phyloP scores from a whole-genome alignment of 2,888 invertebrate genomes.

The Carcina quercana region DNA sequence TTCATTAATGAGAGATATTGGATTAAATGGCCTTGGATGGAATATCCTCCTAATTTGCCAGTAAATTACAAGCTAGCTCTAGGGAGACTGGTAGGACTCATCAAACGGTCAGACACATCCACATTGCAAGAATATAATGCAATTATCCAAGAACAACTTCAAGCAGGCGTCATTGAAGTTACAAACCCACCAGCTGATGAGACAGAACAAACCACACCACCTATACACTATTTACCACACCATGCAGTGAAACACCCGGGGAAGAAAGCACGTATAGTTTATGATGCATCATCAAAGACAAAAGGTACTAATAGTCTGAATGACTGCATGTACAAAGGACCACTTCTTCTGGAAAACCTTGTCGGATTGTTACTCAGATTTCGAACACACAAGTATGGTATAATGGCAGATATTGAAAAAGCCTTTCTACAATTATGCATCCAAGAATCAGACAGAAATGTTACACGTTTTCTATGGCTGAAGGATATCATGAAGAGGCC shows the following conservation, averaged over 20 bases:
- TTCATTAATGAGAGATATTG: slow-evolving; percentile 10
- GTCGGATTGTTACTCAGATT: slow-evolving; percentile 8
- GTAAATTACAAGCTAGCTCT: slow-evolving; percentile 13
- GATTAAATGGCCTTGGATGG: slow-evolving; percentile 16
- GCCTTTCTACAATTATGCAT: slow-evolving; percentile 13
- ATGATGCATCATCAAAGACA: slow-evolving; percentile 1
- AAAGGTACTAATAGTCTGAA: slow-evolving; percentile 5
- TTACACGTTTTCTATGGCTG: slow-evolving; percentile 14
- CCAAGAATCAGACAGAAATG: slow-evolving; percentile 11
- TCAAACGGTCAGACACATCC: slow-evolving; percentile 1
- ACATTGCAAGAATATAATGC: not conserved
- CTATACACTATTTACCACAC: not conserved
- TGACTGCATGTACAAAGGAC: slow-evolving; percentile 6
- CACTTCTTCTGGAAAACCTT: slow-evolving; percentile 3
- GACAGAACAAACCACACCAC: not conserved
- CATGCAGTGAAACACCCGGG: not conserved
- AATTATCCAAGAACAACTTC: not conserved
- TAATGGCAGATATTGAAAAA: slow-evolving; percentile 15
- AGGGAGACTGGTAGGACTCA: slow-evolving; percentile 11
- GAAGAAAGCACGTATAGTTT: not conserved
- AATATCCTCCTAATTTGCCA: slow-evolving; percentile 13
- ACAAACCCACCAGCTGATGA: not conserved
- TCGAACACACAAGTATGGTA: slow-evolving; percentile 6
- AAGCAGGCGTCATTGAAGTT: not conserved
- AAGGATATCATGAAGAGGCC: slow-evolving; percentile 2